Conservation (phyloP, 2,888 invertebrate genomes). For the Lasius fuliginosus region DNA sequence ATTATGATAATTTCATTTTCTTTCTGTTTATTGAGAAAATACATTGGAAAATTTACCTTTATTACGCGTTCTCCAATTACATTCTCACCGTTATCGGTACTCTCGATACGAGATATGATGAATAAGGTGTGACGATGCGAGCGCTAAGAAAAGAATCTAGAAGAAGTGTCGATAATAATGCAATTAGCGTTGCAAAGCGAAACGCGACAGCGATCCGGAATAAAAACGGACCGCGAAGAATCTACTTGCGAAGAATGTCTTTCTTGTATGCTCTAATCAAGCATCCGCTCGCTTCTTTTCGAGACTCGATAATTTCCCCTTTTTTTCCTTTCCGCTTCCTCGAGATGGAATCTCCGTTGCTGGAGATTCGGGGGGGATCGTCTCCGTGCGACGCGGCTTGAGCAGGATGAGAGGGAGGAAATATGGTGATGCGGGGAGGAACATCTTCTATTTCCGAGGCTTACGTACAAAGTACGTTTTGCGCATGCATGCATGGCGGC, state of each 20-base stretch:
- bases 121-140: background rate
- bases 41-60: background rate
- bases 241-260: conserved; percentile 70
- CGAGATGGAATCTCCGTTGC: conserved; percentile 43
- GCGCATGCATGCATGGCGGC: conserved; percentile 69
- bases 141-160: conserved; percentile 29
- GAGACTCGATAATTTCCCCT: conserved; percentile 63
- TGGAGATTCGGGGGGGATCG: conserved; percentile 38
- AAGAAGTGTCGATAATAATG: conserved; percentile 71
- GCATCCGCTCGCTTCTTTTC: conserved; percentile 19
- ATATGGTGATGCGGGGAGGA: conserved; percentile 42
- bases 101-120: background rate
- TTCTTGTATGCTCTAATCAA: conserved; percentile 74
- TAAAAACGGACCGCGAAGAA: conserved; percentile 68
- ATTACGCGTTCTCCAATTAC: conserved; percentile 12
- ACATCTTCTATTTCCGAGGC: conserved; percentile 70
- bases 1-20: background rate
- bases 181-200: conserved; percentile 69
- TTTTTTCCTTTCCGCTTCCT: conserved; percentile 41
- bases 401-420: background rate
- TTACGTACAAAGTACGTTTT: conserved; percentile 72
- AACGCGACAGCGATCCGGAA: conserved; percentile 46
- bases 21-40: background rate
- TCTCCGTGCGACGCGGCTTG: background rate
- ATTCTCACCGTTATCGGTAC: background rate